Percentiles rank a stretch among this genome's conserved stretches.
Evolutionary conservation across 2,888 invertebrate genomes (phyloP).

Genomic region (Cephus pygmeus): DNA sequence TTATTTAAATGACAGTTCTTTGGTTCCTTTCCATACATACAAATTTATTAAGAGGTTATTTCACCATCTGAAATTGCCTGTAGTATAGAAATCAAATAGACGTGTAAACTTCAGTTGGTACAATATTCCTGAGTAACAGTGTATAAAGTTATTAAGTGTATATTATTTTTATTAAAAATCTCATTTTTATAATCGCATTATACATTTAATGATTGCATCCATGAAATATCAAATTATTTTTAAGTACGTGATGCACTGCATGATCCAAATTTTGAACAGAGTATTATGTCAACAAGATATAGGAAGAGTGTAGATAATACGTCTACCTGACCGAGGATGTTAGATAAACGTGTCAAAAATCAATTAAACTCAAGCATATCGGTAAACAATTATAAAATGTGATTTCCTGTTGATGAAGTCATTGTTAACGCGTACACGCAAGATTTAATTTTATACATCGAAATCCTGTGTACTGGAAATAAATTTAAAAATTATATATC

Average conservation of each 20-base stretch:
- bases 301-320: neutral
- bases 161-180: too few relatives aligned
- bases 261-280: neutral
- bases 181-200: too few relatives aligned
- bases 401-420: neutral
- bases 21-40: too few relatives aligned
- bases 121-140: too few relatives aligned
- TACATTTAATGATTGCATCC: too few relatives aligned
- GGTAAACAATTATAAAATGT: constrained; percentile 14
- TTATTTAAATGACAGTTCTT: neutral
- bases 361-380: constrained; percentile 16
- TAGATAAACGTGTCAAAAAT: constrained; percentile 22
- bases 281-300: neutral
- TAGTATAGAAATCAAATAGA: too few relatives aligned
- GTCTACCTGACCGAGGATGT: neutral
- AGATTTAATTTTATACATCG: neutral
- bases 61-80: too few relatives aligned
- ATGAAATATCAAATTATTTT: too few relatives aligned
- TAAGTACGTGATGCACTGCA: neutral
- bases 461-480: neutral
- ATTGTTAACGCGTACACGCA: neutral
- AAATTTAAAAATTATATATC: neutral
- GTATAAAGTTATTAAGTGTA: too few relatives aligned
- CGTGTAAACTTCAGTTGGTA: too few relatives aligned
- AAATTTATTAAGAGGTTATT: neutral